Evolutionary conservation across 64 coral and sea anemone genomes (phyloP).

Genomic region (Trachythela sp.): DNA sequence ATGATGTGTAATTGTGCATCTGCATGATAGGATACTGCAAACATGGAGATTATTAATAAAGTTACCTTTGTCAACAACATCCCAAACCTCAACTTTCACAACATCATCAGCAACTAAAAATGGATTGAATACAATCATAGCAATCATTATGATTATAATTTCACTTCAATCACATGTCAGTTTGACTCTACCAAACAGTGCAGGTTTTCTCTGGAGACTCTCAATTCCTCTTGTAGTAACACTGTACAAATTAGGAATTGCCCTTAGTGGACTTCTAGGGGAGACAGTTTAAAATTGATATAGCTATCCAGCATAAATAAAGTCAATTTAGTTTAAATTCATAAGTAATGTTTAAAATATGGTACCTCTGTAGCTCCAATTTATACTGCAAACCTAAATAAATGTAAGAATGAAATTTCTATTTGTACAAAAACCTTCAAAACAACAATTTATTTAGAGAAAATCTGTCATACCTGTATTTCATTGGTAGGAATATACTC

Average conservation of each 20-base stretch:
- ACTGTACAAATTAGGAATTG: too few relatives aligned
- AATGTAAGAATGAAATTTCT: neutral
- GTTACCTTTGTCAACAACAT: constrained; percentile 95
- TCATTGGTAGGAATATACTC: constrained; percentile 98
- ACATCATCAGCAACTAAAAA: constrained; percentile 84
- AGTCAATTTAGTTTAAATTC: too few relatives aligned
- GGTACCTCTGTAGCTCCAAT: constrained; percentile 99
- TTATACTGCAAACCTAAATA: constrained; percentile 76
- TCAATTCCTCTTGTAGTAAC: too few relatives aligned
- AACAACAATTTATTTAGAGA: neutral
- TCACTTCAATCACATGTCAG: too few relatives aligned
- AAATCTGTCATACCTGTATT: constrained; percentile 55
- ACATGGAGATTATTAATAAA: neutral
- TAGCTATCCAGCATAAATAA: too few relatives aligned
- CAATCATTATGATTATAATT: neutral
- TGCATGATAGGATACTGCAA: too few relatives aligned
- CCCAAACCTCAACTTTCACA: constrained; percentile 98
- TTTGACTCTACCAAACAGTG: too few relatives aligned
- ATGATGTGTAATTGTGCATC: too few relatives aligned
- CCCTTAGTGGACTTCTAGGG: too few relatives aligned
- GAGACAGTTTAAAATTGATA: too few relatives aligned
- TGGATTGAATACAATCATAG: neutral
- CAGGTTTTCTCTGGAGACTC: too few relatives aligned
- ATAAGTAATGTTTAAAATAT: too few relatives aligned
- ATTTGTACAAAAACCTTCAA: neutral